Evolutionary conservation across 2,888 invertebrate species (phyloP).

Genomic region (Ophioninae sp.): DNA sequence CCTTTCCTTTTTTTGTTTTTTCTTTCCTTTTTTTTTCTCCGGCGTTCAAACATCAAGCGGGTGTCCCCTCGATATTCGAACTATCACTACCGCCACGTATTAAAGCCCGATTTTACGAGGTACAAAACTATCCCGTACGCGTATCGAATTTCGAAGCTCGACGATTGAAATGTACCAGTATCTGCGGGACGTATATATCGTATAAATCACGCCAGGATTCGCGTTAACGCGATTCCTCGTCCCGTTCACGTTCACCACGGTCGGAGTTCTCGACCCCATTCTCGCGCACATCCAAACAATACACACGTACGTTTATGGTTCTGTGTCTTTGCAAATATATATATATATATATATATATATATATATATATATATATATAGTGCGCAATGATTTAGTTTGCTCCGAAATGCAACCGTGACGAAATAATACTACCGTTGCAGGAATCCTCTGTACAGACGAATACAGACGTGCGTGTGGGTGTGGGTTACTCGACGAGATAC

Average conservation of each 20-base stretch:
- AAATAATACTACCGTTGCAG: slow-evolving; percentile 68
- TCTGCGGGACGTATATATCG: slow-evolving; percentile 32
- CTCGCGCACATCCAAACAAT: not conserved
- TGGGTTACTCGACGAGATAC: not conserved
- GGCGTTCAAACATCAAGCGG: not conserved
- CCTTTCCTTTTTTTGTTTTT: too few relatives aligned
- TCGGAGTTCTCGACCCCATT: slow-evolving; percentile 17
- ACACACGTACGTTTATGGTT: not conserved
- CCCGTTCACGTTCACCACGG: slow-evolving; percentile 32
- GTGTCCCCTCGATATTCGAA: slow-evolving; percentile 10
- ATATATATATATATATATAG: not conserved
- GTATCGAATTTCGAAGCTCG: slow-evolving; percentile 48
- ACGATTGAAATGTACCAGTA: slow-evolving; percentile 49
- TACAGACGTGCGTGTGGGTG: not conserved
- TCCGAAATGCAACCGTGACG: slow-evolving; percentile 69
- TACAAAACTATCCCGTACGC: slow-evolving; percentile 26
- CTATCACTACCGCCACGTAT: not conserved
- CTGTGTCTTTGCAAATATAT: too few relatives aligned
- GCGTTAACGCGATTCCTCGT: slow-evolving; percentile 45
- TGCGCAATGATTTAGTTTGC: slow-evolving; percentile 71
- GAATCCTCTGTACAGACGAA: slow-evolving; percentile 43
- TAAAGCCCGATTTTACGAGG: not conserved
- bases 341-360: not conserved
- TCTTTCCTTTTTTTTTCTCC: not conserved
- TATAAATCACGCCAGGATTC: slow-evolving; percentile 45